Conservation (phyloP, 2,797 vertebrate genomes). For the Leptoclinus maculatus region DNA sequence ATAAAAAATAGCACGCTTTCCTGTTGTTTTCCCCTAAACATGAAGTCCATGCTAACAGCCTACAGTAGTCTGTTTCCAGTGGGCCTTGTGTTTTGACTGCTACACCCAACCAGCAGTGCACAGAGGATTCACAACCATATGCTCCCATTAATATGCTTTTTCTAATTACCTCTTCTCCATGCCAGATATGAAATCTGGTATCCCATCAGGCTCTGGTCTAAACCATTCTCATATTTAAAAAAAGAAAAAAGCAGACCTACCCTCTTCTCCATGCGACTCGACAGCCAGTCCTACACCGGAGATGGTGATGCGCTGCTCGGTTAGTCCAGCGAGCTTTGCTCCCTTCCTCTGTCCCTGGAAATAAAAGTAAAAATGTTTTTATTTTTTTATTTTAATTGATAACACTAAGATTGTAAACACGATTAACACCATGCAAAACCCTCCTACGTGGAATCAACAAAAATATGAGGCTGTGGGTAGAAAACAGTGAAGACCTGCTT, state of each 20-base stretch:
- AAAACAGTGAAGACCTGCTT: constrained; percentile 52
- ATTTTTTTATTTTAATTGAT: constrained; percentile 4
- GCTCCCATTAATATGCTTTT: constrained; percentile 27
- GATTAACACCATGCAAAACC: not conserved
- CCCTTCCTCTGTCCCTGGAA: constrained; percentile 64
- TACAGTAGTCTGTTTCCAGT: constrained; percentile 34
- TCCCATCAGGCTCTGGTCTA: not conserved
- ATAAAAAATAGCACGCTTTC: not conserved
- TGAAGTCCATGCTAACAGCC: constrained; percentile 17
- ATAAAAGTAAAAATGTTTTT: constrained; percentile 43
- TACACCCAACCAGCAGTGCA: constrained; percentile 30
- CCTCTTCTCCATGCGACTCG: constrained; percentile 88
- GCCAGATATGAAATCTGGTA: not conserved
- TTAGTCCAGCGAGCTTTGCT: constrained; percentile 72
- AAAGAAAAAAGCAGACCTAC: constrained; percentile 70
- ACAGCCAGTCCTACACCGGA: constrained; percentile 79
- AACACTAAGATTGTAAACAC: constrained; percentile 47
- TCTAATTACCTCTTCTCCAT: constrained; percentile 20
- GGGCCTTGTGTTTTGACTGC: constrained; percentile 61
- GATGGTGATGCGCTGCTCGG: constrained; percentile 78
- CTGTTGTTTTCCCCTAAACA: constrained; percentile 11
- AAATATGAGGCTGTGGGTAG: constrained; percentile 7
- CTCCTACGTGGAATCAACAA: not conserved
- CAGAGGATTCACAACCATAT: constrained; percentile 47
- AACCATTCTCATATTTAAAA: not conserved